Conservation (phyloP, 92 coral and sea anemone species). For the Zoanthus sansibaricus region DNA sequence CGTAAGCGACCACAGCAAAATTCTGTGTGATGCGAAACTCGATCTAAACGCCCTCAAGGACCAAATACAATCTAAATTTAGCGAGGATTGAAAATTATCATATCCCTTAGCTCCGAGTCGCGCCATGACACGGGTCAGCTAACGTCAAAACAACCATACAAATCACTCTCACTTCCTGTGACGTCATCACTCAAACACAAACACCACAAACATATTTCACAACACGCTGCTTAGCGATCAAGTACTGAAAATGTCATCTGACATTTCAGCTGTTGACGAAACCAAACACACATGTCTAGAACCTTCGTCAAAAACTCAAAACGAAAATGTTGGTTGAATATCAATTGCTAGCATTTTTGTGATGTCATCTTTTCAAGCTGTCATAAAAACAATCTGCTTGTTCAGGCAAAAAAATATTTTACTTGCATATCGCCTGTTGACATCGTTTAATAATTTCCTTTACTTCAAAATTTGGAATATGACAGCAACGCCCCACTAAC, state of each 20-base stretch:
- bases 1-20: conserved; percentile 38
- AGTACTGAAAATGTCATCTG: conserved; percentile 2
- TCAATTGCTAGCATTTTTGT: background rate
- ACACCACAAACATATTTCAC: conserved; percentile 51
- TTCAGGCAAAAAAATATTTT: conserved; percentile 34
- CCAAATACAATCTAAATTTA: conserved; percentile 78
- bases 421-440: conserved; percentile 19
- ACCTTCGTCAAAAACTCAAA: conserved; percentile 16
- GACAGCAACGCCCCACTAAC: conserved; percentile 40
- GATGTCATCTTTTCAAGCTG: conserved; percentile 38
- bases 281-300: conserved; percentile 4
- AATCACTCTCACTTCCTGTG: conserved; percentile 90
- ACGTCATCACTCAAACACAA: conserved; percentile 72
- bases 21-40: conserved; percentile 80
- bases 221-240: conserved; percentile 30
- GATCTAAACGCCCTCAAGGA: conserved; percentile 75
- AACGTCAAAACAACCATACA: conserved; percentile 89
- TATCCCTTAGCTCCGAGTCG: conserved; percentile 52
- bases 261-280: conserved; percentile 11
- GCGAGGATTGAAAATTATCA: conserved; percentile 80
- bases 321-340: background rate
- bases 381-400: conserved; percentile 27
- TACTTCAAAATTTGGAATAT: conserved; percentile 10
- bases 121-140: conserved; percentile 52
- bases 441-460: conserved; percentile 40